These are phyloP conservation scores for Plestiodon gilberti DNA, from an alignment of 2,113 vertebrate species.

Conservation along the genomic window DNA sequence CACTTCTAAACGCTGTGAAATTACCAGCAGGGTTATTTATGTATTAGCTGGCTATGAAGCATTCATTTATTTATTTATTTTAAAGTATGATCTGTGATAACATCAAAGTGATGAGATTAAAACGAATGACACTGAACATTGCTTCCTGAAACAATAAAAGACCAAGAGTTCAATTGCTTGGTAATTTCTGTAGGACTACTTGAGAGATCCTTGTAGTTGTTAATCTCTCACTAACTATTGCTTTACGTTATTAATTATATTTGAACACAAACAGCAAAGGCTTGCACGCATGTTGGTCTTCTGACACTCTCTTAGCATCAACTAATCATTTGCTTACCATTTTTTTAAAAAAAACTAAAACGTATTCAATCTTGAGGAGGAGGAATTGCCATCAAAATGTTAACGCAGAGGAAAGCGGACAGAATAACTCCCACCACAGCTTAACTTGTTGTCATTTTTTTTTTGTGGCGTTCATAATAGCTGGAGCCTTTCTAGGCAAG, in stretches of 20 bases:
- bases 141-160: constrained; percentile 88
- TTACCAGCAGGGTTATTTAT: constrained; percentile 72
- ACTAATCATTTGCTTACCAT: constrained; percentile 71
- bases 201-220: constrained; percentile 94
- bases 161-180: constrained; percentile 94
- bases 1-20: constrained; percentile 67
- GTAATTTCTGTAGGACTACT: constrained; percentile 91
- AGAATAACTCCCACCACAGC: constrained; percentile 67
- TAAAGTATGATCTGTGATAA: constrained; percentile 59
- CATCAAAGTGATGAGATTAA: constrained; percentile 72
- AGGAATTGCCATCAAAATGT: constrained; percentile 84
- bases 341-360: constrained; percentile 76
- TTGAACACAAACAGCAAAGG: constrained; percentile 84
- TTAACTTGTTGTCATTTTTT: constrained; percentile 71
- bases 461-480: constrained; percentile 71
- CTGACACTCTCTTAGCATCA: constrained; percentile 77
- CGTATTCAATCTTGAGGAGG: constrained; percentile 75
- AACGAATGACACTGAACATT: constrained; percentile 70
- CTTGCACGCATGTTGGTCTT: constrained; percentile 82
- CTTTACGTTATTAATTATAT: constrained; percentile 96
- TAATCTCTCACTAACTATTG: constrained; percentile 91
- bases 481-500: constrained; percentile 72
- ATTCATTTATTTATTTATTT: constrained; percentile 49
- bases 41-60: constrained; percentile 71
- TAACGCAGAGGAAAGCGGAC: constrained; percentile 72